phyloP scores from a whole-genome alignment of 2,797 vertebrate genomes.

The Nyctalus aviator region DNA sequence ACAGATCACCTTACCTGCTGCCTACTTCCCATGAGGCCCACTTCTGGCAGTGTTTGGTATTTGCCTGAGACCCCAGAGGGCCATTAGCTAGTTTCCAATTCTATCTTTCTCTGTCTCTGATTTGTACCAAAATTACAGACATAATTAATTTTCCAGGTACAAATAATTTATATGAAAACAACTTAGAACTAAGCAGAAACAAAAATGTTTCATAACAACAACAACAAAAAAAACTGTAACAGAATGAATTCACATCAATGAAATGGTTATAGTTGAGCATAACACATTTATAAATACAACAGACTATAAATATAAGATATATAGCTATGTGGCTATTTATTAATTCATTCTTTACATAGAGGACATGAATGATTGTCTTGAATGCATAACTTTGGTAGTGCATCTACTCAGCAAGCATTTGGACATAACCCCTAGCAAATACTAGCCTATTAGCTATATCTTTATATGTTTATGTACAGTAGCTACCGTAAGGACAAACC shows the following conservation, averaged over 20 bases:
- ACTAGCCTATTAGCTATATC: not conserved
- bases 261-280: not conserved
- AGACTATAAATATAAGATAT: not conserved
- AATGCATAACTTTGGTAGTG: not conserved
- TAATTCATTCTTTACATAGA: not conserved
- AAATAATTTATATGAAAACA: conserved; percentile 18
- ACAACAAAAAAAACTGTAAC: conserved; percentile 13
- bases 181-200: conserved; percentile 14
- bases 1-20: not conserved
- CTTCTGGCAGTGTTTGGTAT: not conserved
- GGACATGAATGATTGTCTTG: not conserved
- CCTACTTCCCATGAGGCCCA: not conserved
- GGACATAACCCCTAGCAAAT: not conserved
- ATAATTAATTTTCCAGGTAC: conserved; percentile 7
- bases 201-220: not conserved
- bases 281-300: not conserved
- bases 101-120: not conserved
- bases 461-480: not conserved
- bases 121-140: not conserved
- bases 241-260: not conserved
- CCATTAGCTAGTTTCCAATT: not conserved
- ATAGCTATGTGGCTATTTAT: not conserved
- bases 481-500: not conserved
- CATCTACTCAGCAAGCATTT: not conserved
- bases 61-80: not conserved